Percentiles rank a stretch among this genome's conserved stretches.
Conservation (phyloP, 64 coral and sea anemone species). For the Platygyra sinensis region DNA sequence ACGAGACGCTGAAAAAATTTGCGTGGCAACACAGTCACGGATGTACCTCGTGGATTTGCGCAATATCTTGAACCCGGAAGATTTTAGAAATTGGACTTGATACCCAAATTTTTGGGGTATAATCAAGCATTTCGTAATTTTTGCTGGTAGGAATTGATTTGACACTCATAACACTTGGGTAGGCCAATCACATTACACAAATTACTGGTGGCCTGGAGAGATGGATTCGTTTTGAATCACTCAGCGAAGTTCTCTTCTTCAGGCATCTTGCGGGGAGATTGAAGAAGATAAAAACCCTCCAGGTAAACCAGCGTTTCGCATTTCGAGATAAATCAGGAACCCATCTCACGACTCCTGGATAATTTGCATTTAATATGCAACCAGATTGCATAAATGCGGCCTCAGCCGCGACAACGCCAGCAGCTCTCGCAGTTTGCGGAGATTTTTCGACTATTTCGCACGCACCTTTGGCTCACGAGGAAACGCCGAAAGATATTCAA, state of each 20-base stretch:
- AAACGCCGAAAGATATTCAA: not conserved
- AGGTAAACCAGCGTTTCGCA: not conserved
- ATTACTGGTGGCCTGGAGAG: not conserved
- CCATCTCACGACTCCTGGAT: too few species aligned
- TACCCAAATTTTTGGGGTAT: not conserved
- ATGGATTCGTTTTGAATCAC: not conserved
- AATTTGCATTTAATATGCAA: constrained; percentile 19
- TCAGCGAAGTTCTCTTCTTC: not conserved
- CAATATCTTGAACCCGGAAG: too few species aligned
- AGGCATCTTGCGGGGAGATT: not conserved
- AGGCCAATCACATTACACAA: constrained; percentile 7
- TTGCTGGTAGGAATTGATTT: constrained; percentile 4
- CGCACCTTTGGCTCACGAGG: not conserved
- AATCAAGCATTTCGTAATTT: not conserved
- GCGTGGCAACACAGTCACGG: too few species aligned
- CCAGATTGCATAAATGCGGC: not conserved
- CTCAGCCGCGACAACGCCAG: not conserved
- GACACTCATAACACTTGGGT: not conserved
- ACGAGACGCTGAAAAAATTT: too few species aligned
- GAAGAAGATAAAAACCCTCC: not conserved
- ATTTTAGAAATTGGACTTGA: too few species aligned
- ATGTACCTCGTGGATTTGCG: too few species aligned
- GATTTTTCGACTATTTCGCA: constrained; percentile 1
- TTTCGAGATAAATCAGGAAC: too few species aligned
- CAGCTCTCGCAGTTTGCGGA: not conserved